phyloP scores from a whole-genome alignment of 2,113 vertebrate genomes.

The Protomyctophum bolini region DNA sequence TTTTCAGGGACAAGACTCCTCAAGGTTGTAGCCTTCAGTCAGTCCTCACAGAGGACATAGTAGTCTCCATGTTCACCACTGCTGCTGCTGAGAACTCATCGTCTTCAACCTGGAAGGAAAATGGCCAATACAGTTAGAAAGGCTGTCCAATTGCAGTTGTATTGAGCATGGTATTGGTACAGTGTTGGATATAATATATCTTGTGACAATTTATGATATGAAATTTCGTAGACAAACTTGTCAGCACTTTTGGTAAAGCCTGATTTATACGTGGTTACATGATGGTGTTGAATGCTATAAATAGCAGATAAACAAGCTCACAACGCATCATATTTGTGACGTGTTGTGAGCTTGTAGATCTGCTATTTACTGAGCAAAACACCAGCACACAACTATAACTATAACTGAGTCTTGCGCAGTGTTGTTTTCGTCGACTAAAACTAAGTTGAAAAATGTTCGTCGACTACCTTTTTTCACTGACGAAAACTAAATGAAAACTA shows the following conservation, averaged over 20 bases:
- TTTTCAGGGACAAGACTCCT: neutral
- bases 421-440: too few relatives aligned
- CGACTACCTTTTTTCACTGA: too few relatives aligned
- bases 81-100: constrained; percentile 40
- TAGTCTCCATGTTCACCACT: neutral
- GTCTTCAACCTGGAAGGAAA: constrained; percentile 47
- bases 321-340: neutral
- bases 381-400: too few relatives aligned
- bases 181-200: constrained; percentile 21
- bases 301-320: too few relatives aligned
- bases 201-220: constrained; percentile 8
- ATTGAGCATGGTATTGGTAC: neutral
- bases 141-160: neutral
- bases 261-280: neutral
- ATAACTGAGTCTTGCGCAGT: too few relatives aligned
- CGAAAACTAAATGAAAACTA: too few relatives aligned
- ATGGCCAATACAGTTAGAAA: neutral
- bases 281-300: neutral
- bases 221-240: too few relatives aligned
- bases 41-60: constrained; percentile 50
- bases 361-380: neutral
- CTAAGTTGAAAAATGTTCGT: too few relatives aligned
- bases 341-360: neutral
- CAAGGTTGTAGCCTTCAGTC: too few relatives aligned
- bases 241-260: too few relatives aligned